These are phyloP conservation scores for Limnothrissa miodon DNA, from an alignment of 2,113 vertebrate species.

Conservation along the genomic window DNA sequence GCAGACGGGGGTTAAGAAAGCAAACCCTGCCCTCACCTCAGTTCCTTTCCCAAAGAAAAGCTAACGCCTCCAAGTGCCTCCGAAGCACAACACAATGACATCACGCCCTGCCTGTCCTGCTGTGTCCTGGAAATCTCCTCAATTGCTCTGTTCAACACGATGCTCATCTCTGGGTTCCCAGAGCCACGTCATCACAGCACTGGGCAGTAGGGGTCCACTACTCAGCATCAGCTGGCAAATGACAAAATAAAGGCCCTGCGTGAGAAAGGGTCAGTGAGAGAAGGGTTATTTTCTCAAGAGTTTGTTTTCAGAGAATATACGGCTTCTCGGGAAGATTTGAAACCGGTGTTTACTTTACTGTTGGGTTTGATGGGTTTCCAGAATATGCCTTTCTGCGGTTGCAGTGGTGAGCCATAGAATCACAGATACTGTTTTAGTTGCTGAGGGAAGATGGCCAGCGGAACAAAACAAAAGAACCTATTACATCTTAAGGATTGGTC, in stretches of 20 bases:
- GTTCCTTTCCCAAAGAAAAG: slow-evolving; percentile 42
- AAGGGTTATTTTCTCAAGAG: slow-evolving; percentile 33
- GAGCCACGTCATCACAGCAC: slow-evolving; percentile 54
- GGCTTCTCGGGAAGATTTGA: slow-evolving; percentile 40
- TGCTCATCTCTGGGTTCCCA: slow-evolving; percentile 59
- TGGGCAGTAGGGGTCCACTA: slow-evolving; percentile 40
- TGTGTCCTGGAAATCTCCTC: slow-evolving; percentile 57
- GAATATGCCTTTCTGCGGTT: slow-evolving; percentile 40
- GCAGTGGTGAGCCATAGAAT: slow-evolving; percentile 30
- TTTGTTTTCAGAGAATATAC: slow-evolving; percentile 47
- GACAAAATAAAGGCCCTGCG: slow-evolving; percentile 16
- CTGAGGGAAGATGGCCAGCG: slow-evolving; percentile 33
- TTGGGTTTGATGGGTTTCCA: slow-evolving; percentile 42
- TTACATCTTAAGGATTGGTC: slow-evolving; percentile 24
- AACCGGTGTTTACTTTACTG: slow-evolving; percentile 36
- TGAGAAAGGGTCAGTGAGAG: slow-evolving; percentile 24
- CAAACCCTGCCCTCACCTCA: slow-evolving; percentile 44
- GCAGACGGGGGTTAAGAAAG: slow-evolving; percentile 48
- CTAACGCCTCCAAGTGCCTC: slow-evolving; percentile 31
- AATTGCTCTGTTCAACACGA: slow-evolving; percentile 58
- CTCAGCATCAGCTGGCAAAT: slow-evolving; percentile 48
- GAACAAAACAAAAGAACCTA: slow-evolving; percentile 36
- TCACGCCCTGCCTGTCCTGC: slow-evolving; percentile 35
- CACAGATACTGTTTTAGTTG: slow-evolving; percentile 41
- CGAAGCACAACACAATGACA: slow-evolving; percentile 48